Percentiles rank a stretch among this genome's conserved stretches.
Evolutionary conservation across 2,797 vertebrate species (phyloP).

Genomic region (Hybognathus amarus): DNA sequence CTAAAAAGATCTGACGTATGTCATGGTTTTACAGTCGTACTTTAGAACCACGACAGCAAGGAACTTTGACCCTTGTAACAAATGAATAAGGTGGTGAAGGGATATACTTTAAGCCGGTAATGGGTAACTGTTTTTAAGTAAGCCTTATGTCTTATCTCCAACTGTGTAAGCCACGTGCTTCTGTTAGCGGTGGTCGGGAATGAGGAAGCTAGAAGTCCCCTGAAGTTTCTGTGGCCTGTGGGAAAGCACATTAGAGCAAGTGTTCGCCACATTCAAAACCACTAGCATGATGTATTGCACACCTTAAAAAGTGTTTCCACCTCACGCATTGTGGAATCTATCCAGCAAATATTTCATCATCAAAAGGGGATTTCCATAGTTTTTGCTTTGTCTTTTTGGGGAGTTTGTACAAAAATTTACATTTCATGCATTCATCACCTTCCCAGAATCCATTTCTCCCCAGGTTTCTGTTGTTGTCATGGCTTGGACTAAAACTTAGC

Average conservation of each 20-base stretch:
- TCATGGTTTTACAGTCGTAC: not conserved
- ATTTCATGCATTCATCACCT: not conserved
- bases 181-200: not conserved
- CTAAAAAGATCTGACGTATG: not conserved
- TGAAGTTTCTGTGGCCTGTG: not conserved
- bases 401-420: not conserved
- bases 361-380: not conserved
- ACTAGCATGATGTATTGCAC: not conserved
- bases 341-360: not conserved
- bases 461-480: not conserved
- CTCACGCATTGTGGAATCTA: not conserved
- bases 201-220: constrained; percentile 15
- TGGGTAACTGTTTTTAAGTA: constrained; percentile 22
- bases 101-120: constrained; percentile 22
- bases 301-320: not conserved
- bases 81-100: constrained; percentile 27
- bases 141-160: not conserved
- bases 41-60: constrained; percentile 14
- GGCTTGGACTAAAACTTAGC: not conserved
- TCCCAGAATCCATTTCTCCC: too few relatives aligned
- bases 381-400: too few relatives aligned
- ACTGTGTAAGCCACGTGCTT: not conserved
- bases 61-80: constrained; percentile 4
- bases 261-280: not conserved
- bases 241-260: constrained; percentile 21